These are phyloP conservation scores for Platycnemis pennipes DNA, from an alignment of 2,888 invertebrate genomes.

Conservation along the genomic window DNA sequence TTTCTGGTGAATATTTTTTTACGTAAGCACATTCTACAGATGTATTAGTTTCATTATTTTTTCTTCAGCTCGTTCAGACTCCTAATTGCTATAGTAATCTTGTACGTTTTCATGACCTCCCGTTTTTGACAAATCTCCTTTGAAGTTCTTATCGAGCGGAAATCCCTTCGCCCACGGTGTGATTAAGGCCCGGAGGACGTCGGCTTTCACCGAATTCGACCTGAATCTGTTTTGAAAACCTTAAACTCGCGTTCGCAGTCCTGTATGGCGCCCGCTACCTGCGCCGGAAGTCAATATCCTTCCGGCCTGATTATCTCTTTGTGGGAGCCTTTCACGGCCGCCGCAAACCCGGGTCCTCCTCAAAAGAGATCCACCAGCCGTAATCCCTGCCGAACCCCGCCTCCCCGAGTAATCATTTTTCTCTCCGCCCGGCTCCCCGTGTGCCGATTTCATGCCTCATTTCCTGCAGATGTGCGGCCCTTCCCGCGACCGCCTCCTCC, in stretches of 20 bases:
- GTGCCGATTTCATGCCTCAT: constrained; percentile 18
- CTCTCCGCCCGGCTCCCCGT: not conserved
- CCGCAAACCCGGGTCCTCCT: not conserved
- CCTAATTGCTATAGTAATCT: too few relatives aligned
- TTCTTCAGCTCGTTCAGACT: too few relatives aligned
- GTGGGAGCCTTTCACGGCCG: not conserved
- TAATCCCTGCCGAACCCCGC: not conserved
- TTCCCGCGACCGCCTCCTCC: not conserved
- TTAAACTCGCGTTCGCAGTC: not conserved
- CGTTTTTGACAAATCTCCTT: not conserved
- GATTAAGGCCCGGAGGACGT: not conserved
- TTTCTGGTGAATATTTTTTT: too few relatives aligned
- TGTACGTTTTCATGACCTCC: too few relatives aligned
- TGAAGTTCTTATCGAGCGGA: not conserved
- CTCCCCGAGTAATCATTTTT: constrained; percentile 18
- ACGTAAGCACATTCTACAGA: too few relatives aligned
- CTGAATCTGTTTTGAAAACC: not conserved
- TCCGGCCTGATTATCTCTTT: constrained; percentile 19
- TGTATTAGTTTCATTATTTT: too few relatives aligned
- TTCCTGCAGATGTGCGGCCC: not conserved
- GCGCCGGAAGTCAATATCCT: constrained; percentile 15
- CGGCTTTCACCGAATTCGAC: not conserved
- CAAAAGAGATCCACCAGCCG: not conserved
- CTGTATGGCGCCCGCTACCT: not conserved
- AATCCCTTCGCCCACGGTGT: not conserved